Base-by-base conservation (phyloP, 2,888 invertebrate genomes). In the Rotaria macrura region DNA sequence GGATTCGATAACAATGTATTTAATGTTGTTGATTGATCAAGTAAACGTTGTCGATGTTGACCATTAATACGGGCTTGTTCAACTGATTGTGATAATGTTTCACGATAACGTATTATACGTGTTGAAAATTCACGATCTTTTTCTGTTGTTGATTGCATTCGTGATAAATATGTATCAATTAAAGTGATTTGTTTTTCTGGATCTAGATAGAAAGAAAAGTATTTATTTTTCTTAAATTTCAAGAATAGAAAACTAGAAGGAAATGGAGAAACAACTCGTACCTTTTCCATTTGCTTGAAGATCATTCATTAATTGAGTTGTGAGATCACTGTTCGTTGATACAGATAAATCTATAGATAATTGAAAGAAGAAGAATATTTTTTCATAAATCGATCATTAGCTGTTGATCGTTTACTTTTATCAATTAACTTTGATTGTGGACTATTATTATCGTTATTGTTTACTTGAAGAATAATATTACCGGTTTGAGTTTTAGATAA, bases 1-100 rank as follows among this genome's bases (percentile, higher is more conserved):
- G 65, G 34, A 65, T 65, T 40, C 12, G 79, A 79, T 79, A 25
- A 43, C n/a, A 79, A 43, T 12, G 79, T 79, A 79, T 79, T 40
- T 1, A 79, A 9, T 43, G 79, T 43, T 25, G 79, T 43, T 5
- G 79, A 43, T n/a, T 23, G 43, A 79, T 79, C 79, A n/a, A 79
- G 43, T 79, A 79, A n/a, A 79, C 79, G 79, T 43, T 79, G 40
- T 5, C 79, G 79, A 79, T 79, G 79, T 79, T 79, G 79, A 25
- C 79, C 79, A 79, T 34, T 43, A 4, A 79, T 20, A 2, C 43
- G 40, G 6, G 79, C 38, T 43, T 79, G 79, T 79, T 79, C 79
- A 79, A 79, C 79, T 14, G 79, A 40, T 14, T 79, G 40, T 43
- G 40, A 43, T 79, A 79, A 79, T 23, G 79, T 79, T 79, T 79